These are phyloP conservation scores for Gallinago media DNA, from an alignment of 2,113 vertebrate genomes.

Conservation along the genomic window DNA sequence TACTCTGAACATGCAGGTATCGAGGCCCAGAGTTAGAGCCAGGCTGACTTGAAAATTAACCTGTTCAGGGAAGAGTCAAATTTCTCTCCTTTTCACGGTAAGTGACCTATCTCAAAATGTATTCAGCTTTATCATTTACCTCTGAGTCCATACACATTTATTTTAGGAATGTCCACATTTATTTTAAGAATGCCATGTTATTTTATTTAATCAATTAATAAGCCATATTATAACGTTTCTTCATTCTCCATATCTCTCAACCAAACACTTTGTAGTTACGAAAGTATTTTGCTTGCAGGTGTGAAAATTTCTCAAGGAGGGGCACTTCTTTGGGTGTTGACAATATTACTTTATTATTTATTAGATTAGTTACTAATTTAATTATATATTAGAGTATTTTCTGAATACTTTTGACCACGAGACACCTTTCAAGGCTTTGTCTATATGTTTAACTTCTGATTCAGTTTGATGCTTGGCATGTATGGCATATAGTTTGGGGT, in stretches of 20 bases:
- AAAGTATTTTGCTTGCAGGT: not conserved
- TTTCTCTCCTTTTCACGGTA: not conserved
- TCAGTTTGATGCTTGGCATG: not conserved
- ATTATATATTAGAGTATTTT: not conserved
- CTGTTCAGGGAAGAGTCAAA: not conserved
- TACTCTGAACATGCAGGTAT: not conserved
- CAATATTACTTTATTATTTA: not conserved
- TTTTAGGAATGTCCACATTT: not conserved
- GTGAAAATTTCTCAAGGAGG: not conserved
- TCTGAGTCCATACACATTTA: not conserved
- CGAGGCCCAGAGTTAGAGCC: not conserved
- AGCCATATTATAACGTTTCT: not conserved
- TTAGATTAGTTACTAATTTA: not conserved
- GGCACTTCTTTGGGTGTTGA: not conserved
- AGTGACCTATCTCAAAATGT: not conserved
- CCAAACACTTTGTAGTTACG: not conserved
- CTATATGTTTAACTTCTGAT: not conserved
- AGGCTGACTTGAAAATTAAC: not conserved
- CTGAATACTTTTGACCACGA: not conserved
- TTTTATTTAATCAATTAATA: not conserved
- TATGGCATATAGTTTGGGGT: not conserved
- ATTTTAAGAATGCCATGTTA: not conserved
- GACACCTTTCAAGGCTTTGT: not conserved
- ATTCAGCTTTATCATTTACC: not conserved
- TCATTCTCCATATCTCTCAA: not conserved